Evolutionary conservation across 1,140 invertebrate species (phyloP), one percentile per base, ranked within the genome.

Genomic region (Heliothis virescens): DNA sequence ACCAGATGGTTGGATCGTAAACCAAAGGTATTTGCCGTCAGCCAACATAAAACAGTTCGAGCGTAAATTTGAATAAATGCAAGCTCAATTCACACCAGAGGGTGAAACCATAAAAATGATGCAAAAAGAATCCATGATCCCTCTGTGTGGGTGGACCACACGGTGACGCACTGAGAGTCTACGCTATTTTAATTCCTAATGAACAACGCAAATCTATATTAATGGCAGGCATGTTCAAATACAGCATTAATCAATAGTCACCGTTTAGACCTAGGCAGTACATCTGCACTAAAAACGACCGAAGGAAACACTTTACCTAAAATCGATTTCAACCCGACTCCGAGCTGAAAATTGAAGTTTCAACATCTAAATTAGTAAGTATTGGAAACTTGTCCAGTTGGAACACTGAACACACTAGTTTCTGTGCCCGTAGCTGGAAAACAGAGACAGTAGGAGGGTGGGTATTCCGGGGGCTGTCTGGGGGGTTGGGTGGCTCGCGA

Each of bases 401-500:
- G 63, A 69, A 69, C 53, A 59, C 50, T 69, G 63, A 78, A 47
- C 77, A 79, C 67, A 60, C 67, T 72, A 81, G 74, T 76, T 76
- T 55, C 59, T 71, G 79, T 76, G 79, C 62, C 18, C 62, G 57
- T 71, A 76, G 73, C 73, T 63, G 80, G 47, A 74, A 80, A 62
- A 50, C 79, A 57, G 52, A 67, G 84, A 86, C 85, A 84, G 87
- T 78, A 83, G 82, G 84, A 81, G 80, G 74, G 81, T 80, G 81
- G 77, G 74, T 67, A 77, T 52, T 50, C 29, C 59, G 83, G 76
- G 82, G 77, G 79, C 83, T 82, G 69, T 62, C 62, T 74, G 72
- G 71, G 80, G 83, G 80, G 81, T 80, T 26, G 87, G 85, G 83
- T 83, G 88, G 81, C 86, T 72, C 80, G 83, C 86, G 87, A 87